Conservation (phyloP, 2,888 invertebrate genomes). For the Drosophila pseudotalamancana region DNA sequence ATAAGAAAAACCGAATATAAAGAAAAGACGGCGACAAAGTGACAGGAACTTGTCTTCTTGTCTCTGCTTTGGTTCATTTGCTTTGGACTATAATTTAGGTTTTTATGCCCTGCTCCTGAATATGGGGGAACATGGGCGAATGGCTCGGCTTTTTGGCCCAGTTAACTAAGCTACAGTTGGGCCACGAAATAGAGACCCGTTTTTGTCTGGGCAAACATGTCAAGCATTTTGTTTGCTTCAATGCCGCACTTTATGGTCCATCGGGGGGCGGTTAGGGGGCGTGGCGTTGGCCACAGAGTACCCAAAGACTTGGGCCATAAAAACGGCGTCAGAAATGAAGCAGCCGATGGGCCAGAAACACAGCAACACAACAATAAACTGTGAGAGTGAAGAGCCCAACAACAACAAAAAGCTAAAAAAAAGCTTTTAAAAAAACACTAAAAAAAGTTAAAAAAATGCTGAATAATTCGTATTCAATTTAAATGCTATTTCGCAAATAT, state of each 20-base stretch:
- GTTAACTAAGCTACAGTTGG: slow-evolving; percentile 56
- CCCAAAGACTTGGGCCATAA: slow-evolving; percentile 43
- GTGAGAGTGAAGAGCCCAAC: neutral
- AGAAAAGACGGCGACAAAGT: slow-evolving; percentile 28
- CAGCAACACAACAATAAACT: slow-evolving; percentile 12
- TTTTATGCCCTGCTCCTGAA: slow-evolving; percentile 61
- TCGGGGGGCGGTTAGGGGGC: slow-evolving; percentile 10
- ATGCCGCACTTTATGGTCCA: slow-evolving; percentile 53
- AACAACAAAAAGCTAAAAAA: neutral
- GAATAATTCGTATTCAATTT: slow-evolving; percentile 3
- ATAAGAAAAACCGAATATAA: neutral
- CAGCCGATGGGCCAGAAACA: slow-evolving; percentile 34
- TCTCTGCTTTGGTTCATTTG: slow-evolving; percentile 62
- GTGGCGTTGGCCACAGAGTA: neutral
- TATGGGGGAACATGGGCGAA: slow-evolving; percentile 15
- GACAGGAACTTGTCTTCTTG: slow-evolving; percentile 49
- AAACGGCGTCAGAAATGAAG: slow-evolving; percentile 49
- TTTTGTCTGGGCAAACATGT: slow-evolving; percentile 72
- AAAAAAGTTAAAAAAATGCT: slow-evolving; percentile 22
- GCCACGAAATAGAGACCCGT: slow-evolving; percentile 37
- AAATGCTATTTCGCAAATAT: neutral
- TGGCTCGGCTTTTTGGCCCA: slow-evolving; percentile 25
- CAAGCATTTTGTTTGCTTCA: slow-evolving; percentile 71
- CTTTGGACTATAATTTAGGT: slow-evolving; percentile 50
- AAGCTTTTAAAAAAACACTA: neutral